A percentile compares a stretch with the other conserved stretches of the same genome.
Evolutionary conservation across 2,888 invertebrate species (phyloP).

Genomic region (Lagria hirta): DNA sequence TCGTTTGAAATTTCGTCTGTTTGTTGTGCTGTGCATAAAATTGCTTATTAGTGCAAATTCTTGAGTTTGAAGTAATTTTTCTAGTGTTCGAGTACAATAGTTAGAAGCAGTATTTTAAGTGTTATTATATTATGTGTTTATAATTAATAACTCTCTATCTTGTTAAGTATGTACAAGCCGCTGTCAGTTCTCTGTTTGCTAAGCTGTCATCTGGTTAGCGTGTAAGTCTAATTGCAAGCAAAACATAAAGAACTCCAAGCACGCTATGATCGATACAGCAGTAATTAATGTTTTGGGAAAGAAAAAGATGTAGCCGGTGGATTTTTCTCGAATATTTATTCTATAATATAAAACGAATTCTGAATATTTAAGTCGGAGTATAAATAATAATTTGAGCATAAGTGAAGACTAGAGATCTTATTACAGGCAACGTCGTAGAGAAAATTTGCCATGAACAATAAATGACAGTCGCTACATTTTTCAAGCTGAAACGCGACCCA

Average conservation of each 20-base stretch:
- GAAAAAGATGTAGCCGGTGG: too few relatives aligned
- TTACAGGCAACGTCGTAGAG: constrained; percentile 38
- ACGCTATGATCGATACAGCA: constrained; percentile 13
- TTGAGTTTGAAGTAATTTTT: too few relatives aligned
- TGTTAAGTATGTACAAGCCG: too few relatives aligned
- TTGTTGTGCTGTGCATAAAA: too few relatives aligned
- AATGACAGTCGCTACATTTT: constrained; percentile 48
- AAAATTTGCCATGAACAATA: constrained; percentile 45
- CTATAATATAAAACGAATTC: constrained; percentile 1
- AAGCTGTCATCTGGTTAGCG: constrained; percentile 15
- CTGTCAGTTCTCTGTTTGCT: too few relatives aligned
- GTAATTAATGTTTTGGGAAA: constrained; percentile 15
- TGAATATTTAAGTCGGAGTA: constrained; percentile 16
- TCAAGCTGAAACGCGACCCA: constrained; percentile 48
- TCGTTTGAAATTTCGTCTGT: too few relatives aligned
- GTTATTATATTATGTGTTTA: too few relatives aligned
- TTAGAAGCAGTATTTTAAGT: too few relatives aligned
- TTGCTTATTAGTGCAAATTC: too few relatives aligned
- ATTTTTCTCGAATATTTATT: constrained; percentile 5
- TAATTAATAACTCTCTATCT: too few relatives aligned
- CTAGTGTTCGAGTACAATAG: too few relatives aligned
- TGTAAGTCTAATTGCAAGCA: constrained; percentile 2
- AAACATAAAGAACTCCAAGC: constrained; percentile 7
- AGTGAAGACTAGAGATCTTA: constrained; percentile 30
- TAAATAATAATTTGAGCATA: constrained; percentile 21